Evolutionary conservation across 2,888 invertebrate species (phyloP), one percentile per base, ranked within the genome.

Genomic region (Cryptus viduatorius): DNA sequence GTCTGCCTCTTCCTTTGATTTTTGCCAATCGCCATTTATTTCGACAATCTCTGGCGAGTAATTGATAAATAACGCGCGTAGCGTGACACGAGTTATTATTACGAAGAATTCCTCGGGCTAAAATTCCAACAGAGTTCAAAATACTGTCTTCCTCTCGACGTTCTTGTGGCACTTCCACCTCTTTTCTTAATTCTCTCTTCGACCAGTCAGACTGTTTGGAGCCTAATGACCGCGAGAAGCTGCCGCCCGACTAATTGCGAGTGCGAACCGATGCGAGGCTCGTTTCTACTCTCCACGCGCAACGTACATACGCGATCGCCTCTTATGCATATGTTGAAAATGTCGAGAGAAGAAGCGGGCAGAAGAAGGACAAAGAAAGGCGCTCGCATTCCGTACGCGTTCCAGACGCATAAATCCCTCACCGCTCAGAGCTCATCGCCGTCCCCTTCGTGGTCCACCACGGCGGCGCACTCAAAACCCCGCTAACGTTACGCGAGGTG

Each of bases 351-450:
- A 81, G 24, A 73, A 73, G 79, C 69, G 50, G 61, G 59, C 64
- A 75, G 76, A 84, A 83, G 78, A 84, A 86, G 83, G 86, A 89
- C 88, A 88, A 89, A 90, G 88, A 90, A 89, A 87, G 59, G 84
- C 88, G 86, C 77, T 78, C 78, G 77, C 83, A 88, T 89, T 90
- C 89, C 86, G 46, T 65, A 86, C 85, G 89, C 89, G 89, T 89
- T 90, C 89, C 91, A 92, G 91, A 92, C 91, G 88, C 90, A 91
- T 92, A 92, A 92, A 91, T 92, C 92, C 89, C 88, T 91, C 91
- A 88, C 84, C 89, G 87, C 82, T 83, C 86, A 29, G 79, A 29
- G 69, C 61, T 69, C 78, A 56, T 68, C 65, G 59, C 8, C 64
- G 29, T 50, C 73, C 44, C 64, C 42, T 56, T 85, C 86, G 85